Percentiles rank a stretch among this genome's conserved stretches.
Conservation (phyloP, 2,797 vertebrate genomes). For the Etheostoma nigrum region DNA sequence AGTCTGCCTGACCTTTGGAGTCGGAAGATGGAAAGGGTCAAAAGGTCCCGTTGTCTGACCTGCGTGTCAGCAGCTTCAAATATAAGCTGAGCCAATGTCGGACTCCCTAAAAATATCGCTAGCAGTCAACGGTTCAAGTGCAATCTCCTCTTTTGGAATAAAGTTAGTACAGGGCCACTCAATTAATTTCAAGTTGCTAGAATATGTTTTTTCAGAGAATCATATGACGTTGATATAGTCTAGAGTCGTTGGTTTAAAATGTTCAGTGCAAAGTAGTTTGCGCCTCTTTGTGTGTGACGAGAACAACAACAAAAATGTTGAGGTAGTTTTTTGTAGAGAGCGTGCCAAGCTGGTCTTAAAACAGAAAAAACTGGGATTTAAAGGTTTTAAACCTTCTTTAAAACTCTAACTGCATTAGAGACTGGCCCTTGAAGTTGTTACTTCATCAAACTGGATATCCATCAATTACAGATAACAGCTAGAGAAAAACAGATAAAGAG, state of each 20-base stretch:
- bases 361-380: background rate
- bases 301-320: background rate
- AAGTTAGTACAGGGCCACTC: background rate
- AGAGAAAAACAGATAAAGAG: background rate
- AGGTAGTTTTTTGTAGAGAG: background rate
- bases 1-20: conserved; percentile 64
- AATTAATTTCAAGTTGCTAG: background rate
- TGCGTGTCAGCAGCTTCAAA: conserved; percentile 54
- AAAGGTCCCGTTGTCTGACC: conserved; percentile 54
- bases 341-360: background rate
- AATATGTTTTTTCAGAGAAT: background rate
- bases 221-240: too few relatives aligned
- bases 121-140: conserved; percentile 9
- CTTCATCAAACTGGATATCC: background rate
- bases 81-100: conserved; percentile 20
- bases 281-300: background rate
- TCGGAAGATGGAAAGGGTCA: conserved; percentile 46
- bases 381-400: background rate
- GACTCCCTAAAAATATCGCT: conserved; percentile 13
- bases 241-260: background rate
- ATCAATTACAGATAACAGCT: background rate
- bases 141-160: conserved; percentile 14
- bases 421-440: background rate
- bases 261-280: background rate
- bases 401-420: background rate